phyloP scores from a whole-genome alignment of 2,113 vertebrate genomes.

The Fukomys damarensis region DNA sequence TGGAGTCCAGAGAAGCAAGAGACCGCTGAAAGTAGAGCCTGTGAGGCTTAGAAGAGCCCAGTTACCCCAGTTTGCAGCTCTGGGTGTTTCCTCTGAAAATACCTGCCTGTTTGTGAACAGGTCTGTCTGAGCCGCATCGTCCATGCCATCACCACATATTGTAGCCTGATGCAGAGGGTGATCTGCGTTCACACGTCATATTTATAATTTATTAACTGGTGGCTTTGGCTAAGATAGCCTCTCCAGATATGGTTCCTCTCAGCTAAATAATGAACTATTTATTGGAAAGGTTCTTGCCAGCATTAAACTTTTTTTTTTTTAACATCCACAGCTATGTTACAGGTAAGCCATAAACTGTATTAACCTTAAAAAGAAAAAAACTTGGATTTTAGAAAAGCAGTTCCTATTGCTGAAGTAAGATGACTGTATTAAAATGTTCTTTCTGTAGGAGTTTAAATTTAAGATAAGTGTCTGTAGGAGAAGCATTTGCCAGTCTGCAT shows the following conservation, averaged over 20 bases:
- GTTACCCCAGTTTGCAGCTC: neutral
- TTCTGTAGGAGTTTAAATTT: neutral
- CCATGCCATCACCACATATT: neutral
- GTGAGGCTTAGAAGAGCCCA: neutral
- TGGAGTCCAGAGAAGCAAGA: neutral
- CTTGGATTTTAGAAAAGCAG: neutral
- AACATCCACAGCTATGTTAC: neutral
- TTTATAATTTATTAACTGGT: neutral
- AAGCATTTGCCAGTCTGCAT: neutral
- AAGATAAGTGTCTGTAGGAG: neutral
- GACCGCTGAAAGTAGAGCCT: no score
- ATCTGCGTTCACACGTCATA: neutral
- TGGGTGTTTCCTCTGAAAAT: rapidly evolving
- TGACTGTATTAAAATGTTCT: neutral
- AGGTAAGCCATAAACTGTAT: neutral
- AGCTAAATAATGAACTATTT: neutral
- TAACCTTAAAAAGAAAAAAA: neutral
- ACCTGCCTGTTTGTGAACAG: neutral
- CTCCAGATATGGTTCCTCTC: neutral
- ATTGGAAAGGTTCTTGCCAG: neutral
- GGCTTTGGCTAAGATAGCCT: neutral
- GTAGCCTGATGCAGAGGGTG: neutral
- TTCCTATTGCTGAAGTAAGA: neutral
- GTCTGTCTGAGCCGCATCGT: neutral
- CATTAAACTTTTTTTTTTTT: neutral